Evolutionary conservation across 2,888 invertebrate species (phyloP), one percentile per base, ranked within the genome.

Genomic region (Buathra laborator): DNA sequence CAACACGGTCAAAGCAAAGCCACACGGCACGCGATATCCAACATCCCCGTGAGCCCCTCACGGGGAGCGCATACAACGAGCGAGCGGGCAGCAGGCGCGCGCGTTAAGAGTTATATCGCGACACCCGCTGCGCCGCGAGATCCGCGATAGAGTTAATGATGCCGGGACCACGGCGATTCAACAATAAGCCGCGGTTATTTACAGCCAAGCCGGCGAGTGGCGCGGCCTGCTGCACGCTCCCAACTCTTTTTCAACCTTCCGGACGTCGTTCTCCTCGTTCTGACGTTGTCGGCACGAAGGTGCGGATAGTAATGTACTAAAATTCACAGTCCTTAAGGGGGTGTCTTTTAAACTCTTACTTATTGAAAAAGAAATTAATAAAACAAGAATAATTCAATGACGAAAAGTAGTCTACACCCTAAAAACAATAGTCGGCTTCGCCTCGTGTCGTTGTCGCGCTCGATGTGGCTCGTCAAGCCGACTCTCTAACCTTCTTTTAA

Each of bases 111-210:
- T 92, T 92, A 85, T 84, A 83, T 83, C 82, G 90, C 90, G 91
- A 92, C 92, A 92, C 93, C 93, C 93, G 93, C 92, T 92, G 93
- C 87, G 92, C 90, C 87, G 86, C 87, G 89, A 92, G 93, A 92
- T 93, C 90, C 88, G 88, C 92, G 92, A 93, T 93, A 93, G 92
- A 91, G 92, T 93, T 93, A 93, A 92, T 93, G 93, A 93, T 91
- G 90, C 91, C 87, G 90, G 89, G 90, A 89, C 89, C 89, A 87
- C 88, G 89, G 90, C 89, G 89, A 89, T 89, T 89, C 91, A 91
- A 92, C 93, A 92, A 92, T 92, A 92, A 92, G 90, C 89, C 90
- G 90, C 90, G 7, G 89, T 92, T 92, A 93, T 93, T 93, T 92
- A 92, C 91, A 89, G 90, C 89, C 89, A 53, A 71, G 74, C 77